Conservation (phyloP, 2,888 invertebrate genomes). For the Drosophila testacea region DNA sequence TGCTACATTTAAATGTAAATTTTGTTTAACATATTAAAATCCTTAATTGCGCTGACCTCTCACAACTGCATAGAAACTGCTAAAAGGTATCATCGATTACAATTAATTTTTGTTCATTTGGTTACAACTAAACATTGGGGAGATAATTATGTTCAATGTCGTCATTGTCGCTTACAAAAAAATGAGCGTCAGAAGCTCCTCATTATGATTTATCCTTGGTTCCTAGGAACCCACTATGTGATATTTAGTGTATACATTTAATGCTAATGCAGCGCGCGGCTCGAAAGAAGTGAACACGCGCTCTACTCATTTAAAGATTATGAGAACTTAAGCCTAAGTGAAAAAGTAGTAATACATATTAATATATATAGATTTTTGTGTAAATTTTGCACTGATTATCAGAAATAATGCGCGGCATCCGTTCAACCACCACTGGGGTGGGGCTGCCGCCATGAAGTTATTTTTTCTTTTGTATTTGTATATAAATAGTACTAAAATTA, state of each 20-base stretch:
- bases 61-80: constrained; percentile 64
- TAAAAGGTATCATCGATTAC: constrained; percentile 66
- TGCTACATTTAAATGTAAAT: constrained; percentile 71
- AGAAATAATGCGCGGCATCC: constrained; percentile 55
- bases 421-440: constrained; percentile 16
- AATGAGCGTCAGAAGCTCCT: constrained; percentile 45
- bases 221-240: constrained; percentile 48
- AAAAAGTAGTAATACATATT: constrained; percentile 66
- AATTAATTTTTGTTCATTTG: constrained; percentile 54
- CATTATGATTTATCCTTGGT: constrained; percentile 16
- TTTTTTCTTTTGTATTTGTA: constrained; percentile 12
- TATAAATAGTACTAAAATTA: constrained; percentile 38
- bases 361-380: constrained; percentile 44
- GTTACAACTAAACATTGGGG: constrained; percentile 71
- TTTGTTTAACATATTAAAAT: constrained; percentile 64
- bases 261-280: constrained; percentile 59
- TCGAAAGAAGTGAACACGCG: constrained; percentile 46
- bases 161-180: constrained; percentile 56
- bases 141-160: constrained; percentile 48
- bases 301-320: constrained; percentile 64
- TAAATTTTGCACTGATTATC: constrained; percentile 74
- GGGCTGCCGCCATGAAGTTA: constrained; percentile 58
- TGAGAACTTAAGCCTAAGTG: constrained; percentile 72
- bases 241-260: constrained; percentile 50
- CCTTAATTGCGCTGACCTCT: constrained; percentile 66